phyloP scores from a whole-genome alignment of 2,113 vertebrate genomes.

The Percina caprodes region DNA sequence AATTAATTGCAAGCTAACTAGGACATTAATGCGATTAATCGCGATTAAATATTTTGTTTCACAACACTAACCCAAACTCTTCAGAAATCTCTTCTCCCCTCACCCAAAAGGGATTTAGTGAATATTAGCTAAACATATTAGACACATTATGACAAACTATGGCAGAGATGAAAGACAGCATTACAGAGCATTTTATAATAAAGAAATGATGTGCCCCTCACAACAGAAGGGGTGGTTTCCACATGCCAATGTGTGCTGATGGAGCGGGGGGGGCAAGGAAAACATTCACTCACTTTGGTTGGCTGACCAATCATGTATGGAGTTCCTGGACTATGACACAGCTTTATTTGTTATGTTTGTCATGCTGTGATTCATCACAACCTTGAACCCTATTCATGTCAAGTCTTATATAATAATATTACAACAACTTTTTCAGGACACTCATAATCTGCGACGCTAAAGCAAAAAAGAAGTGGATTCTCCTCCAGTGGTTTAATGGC shows the following conservation, averaged over 20 bases:
- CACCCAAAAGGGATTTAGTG: too few relatives aligned
- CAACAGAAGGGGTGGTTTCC: background rate
- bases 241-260: background rate
- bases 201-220: background rate
- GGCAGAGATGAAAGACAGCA: slow-evolving; percentile 4
- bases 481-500: too few relatives aligned
- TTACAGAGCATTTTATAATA: background rate
- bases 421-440: too few relatives aligned
- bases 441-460: too few relatives aligned
- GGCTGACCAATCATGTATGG: background rate
- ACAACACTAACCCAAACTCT: too few relatives aligned
- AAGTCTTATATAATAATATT: background rate
- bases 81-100: too few relatives aligned
- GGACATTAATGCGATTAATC: too few relatives aligned
- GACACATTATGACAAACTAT: background rate
- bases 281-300: too few relatives aligned
- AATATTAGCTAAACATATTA: too few relatives aligned
- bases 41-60: too few relatives aligned
- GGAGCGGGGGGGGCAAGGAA: background rate
- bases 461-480: too few relatives aligned
- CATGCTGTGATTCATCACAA: background rate
- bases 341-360: background rate
- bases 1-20: too few relatives aligned
- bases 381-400: background rate
- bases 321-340: background rate